A percentile compares a stretch with the other conserved stretches of the same genome.
Conservation (phyloP, 2,113 vertebrate genomes). For the Anhinga rufa region DNA sequence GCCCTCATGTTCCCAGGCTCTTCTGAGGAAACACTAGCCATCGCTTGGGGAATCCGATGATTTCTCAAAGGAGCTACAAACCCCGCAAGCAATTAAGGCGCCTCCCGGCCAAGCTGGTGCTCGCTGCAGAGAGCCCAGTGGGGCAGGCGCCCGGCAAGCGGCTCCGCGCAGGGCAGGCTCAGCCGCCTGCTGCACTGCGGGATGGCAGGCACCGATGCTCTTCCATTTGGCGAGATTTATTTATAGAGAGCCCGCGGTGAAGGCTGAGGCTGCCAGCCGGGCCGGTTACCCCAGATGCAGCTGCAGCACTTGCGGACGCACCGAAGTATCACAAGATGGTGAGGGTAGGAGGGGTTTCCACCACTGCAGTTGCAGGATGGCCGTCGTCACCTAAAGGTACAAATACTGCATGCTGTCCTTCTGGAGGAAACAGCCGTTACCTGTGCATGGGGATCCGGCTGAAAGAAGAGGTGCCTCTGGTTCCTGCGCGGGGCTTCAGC, state of each 20-base stretch:
- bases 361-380: background rate
- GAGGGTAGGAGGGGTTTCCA: background rate
- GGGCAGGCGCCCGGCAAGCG: accelerated
- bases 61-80: background rate
- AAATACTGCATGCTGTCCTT: background rate
- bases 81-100: background rate
- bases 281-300: background rate
- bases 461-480: background rate
- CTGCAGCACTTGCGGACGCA: accelerated
- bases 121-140: background rate
- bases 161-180: background rate
- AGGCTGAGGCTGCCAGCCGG: background rate
- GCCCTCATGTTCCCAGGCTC: background rate
- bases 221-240: background rate
- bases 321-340: accelerated
- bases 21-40: background rate
- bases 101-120: background rate
- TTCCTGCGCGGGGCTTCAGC: background rate
- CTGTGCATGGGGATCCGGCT: background rate
- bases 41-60: accelerated
- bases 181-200: background rate
- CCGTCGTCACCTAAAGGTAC: background rate
- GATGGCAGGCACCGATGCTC: background rate
- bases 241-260: background rate
- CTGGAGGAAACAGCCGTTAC: background rate